phyloP scores from a whole-genome alignment of 2,113 vertebrate species.

The Rafetus swinhoei region DNA sequence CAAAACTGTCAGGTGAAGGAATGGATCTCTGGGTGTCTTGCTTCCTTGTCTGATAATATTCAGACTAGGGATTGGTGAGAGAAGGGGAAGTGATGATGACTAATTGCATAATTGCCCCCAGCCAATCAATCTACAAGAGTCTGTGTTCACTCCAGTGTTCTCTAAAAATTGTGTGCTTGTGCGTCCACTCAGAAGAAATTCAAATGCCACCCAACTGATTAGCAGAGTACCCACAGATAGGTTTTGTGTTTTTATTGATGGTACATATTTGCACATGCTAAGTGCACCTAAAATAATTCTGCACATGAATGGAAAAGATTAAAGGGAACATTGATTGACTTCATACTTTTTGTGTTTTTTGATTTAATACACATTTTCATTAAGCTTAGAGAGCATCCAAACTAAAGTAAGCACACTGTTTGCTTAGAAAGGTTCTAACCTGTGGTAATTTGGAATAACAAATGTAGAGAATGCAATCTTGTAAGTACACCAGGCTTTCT shows the following conservation, averaged over 20 bases:
- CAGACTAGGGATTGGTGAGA: not conserved
- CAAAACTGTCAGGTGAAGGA: not conserved
- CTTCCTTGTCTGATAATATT: not conserved
- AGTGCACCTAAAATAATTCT: too few species aligned
- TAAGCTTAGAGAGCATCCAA: accelerated
- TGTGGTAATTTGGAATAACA: not conserved
- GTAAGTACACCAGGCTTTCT: not conserved
- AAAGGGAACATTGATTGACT: too few species aligned
- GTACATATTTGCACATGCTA: too few species aligned
- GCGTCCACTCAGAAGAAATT: too few species aligned
- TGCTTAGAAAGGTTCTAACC: not conserved
- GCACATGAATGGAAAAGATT: too few species aligned
- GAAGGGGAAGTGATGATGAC: not conserved
- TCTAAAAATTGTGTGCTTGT: too few species aligned
- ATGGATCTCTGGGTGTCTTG: not conserved
- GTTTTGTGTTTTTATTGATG: too few species aligned
- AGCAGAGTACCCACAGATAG: too few species aligned
- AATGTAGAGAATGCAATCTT: not conserved
- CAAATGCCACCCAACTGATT: too few species aligned
- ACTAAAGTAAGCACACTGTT: not conserved
- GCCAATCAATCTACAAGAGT: not conserved
- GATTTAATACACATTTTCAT: accelerated
- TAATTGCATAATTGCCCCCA: not conserved
- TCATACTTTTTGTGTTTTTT: not conserved
- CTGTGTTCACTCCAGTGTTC: not conserved